These are phyloP conservation scores for Cephalopholis sonnerati DNA, from an alignment of 2,113 vertebrate genomes.

Conservation along the genomic window DNA sequence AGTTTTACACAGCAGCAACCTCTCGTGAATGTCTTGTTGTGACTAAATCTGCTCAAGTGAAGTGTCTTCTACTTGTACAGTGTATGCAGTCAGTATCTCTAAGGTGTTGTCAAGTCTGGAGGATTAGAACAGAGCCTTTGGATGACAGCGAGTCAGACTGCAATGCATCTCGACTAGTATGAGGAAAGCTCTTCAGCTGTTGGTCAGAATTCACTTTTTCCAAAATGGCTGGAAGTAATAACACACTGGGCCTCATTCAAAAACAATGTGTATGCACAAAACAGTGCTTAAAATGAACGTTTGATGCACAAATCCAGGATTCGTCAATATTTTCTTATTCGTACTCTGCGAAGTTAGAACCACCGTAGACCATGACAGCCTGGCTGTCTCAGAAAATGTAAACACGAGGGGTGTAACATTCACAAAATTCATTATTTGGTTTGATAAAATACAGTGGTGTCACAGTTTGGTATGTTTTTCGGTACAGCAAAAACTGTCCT, in stretches of 20 bases:
- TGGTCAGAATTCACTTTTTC: slow-evolving; percentile 12
- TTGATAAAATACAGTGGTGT: no score
- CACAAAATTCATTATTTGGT: no score
- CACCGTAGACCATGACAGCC: no score
- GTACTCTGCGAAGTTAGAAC: no score
- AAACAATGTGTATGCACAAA: no score
- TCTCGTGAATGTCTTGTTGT: slow-evolving; percentile 38
- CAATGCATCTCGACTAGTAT: background rate
- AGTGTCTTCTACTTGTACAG: slow-evolving; percentile 33
- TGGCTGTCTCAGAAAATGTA: no score
- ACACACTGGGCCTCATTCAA: background rate
- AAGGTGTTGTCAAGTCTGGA: slow-evolving; percentile 33
- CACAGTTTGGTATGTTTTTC: no score
- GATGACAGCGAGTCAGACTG: slow-evolving; percentile 46
- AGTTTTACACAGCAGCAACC: slow-evolving; percentile 18
- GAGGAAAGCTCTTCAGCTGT: slow-evolving; percentile 16
- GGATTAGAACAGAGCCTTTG: slow-evolving; percentile 19
- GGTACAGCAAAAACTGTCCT: no score
- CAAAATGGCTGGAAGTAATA: background rate
- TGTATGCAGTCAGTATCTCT: slow-evolving; percentile 42
- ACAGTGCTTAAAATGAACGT: no score
- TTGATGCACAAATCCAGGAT: no score
- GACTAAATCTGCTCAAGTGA: slow-evolving; percentile 36
- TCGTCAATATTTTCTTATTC: no score
- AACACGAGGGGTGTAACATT: no score